These are phyloP conservation scores for Poecilia picta DNA, from an alignment of 2,797 vertebrate species.

Conservation along the genomic window DNA sequence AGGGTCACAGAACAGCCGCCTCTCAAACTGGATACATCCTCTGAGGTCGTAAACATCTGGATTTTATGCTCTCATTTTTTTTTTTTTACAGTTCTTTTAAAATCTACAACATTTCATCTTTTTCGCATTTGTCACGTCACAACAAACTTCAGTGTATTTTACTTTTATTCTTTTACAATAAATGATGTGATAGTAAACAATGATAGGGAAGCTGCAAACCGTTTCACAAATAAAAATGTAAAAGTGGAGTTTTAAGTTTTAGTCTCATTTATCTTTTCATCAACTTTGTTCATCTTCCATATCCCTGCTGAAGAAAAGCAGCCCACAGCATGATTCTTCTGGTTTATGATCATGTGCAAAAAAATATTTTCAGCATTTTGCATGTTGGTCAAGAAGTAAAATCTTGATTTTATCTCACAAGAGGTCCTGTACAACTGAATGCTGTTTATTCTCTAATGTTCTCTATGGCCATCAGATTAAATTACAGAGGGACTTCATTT, in stretches of 20 bases:
- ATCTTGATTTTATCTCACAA: background rate
- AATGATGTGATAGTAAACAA: background rate
- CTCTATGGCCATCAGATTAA: background rate
- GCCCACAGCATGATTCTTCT: background rate
- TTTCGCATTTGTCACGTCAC: background rate
- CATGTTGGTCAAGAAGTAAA: background rate
- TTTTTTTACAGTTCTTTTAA: background rate
- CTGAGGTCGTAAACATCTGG: conserved; percentile 81
- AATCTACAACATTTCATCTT: background rate
- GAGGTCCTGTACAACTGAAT: background rate
- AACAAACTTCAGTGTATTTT: background rate
- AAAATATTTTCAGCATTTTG: background rate
- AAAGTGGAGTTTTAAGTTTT: background rate
- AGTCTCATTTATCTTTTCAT: background rate
- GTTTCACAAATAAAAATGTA: background rate
- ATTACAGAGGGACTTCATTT: background rate
- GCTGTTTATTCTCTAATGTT: background rate
- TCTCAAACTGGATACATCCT: conserved; percentile 89
- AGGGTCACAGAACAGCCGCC: conserved; percentile 90
- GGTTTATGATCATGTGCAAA: background rate
- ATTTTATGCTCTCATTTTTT: background rate
- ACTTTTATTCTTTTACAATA: background rate
- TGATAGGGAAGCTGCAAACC: background rate
- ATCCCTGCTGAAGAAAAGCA: background rate
- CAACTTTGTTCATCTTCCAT: background rate